Base-by-base conservation (phyloP, 1,140 invertebrate genomes). In the Lasioglossum albipes region DNA sequence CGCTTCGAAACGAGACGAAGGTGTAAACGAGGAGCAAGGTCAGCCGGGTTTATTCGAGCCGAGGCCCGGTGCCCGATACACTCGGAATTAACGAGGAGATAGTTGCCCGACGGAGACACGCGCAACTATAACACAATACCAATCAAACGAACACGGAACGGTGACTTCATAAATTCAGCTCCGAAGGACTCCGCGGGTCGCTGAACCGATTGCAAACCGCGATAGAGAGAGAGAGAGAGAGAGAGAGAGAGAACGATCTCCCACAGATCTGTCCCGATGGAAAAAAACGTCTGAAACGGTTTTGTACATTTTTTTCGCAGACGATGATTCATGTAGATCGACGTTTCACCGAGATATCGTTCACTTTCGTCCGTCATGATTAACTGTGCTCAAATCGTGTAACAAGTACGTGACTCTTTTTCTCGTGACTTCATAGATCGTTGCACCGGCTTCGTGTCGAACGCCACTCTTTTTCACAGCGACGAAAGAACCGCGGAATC, bases 401-500 rank as follows among this genome's bases (percentile, higher is more conserved):
- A 59, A 9, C 18, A 20, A n/a, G 52, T 54, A 54, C 52, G 52
- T 54, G 52, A 54, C 52, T 54, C 52, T 68, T n/a, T 49, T n/a
- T 27, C 22, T 27, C 42, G 20, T 16, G 66, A 7, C n/a, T 68
- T 68, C 42, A 52, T 68, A 52, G 42, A 68, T 68, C 66, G 22
- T 68, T 68, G 66, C 42, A 2, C 20, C 36, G 36, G 36, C 66
- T n/a, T 41, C 2, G 18, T 6, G n/a, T 67, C 10, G 20, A 68
- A 59, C 52, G 52, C 31, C 45, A 20, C 20, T 7, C 7, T 3
- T 10, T 36, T 27, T 59, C 52, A 22, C 36, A 45, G 49, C 9
- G 7, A 9, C 2, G 18, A n/a, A 67, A 67, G 45, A 67, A 67
- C 71, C 22, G 7, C 9, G 77, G 77, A 73, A 79, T 74, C 41